phyloP scores from a whole-genome alignment of 2,797 vertebrate species.

The Macroramphosus scolopax region DNA sequence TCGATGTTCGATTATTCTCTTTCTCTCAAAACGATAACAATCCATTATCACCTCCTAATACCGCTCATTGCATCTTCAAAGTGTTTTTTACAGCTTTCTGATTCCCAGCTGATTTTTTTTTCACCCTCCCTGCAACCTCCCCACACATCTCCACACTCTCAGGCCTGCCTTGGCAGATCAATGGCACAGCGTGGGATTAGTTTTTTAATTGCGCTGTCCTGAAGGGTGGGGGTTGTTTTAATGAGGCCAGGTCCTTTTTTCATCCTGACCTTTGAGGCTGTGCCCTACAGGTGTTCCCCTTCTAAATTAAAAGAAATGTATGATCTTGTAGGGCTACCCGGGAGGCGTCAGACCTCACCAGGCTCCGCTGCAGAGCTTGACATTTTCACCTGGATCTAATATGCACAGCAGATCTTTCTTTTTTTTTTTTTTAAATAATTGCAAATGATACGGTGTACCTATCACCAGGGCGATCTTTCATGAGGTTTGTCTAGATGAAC shows the following conservation, averaged over 20 bases:
- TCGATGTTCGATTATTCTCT: slow-evolving; percentile 32
- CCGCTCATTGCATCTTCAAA: slow-evolving; percentile 12
- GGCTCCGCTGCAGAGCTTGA: slow-evolving; percentile 42
- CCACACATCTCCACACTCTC: slow-evolving; percentile 17
- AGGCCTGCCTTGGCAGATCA: slow-evolving; percentile 63
- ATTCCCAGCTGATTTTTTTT: slow-evolving; percentile 25
- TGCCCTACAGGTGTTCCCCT: slow-evolving; percentile 71
- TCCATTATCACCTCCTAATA: neutral
- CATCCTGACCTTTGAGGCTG: slow-evolving; percentile 72
- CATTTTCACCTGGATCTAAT: slow-evolving; percentile 64
- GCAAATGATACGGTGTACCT: too few relatives aligned
- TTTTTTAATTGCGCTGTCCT: slow-evolving; percentile 73
- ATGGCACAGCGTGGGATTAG: slow-evolving; percentile 57
- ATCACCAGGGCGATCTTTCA: too few relatives aligned
- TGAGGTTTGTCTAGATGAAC: too few relatives aligned
- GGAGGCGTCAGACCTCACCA: slow-evolving; percentile 41
- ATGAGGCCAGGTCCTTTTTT: slow-evolving; percentile 71
- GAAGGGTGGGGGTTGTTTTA: slow-evolving; percentile 66
- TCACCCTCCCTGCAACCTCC: slow-evolving; percentile 29
- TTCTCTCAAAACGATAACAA: slow-evolving; percentile 4
- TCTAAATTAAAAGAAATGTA: slow-evolving; percentile 68
- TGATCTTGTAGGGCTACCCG: slow-evolving; percentile 45
- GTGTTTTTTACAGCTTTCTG: slow-evolving; percentile 27
- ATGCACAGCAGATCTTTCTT: neutral
- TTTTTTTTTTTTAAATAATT: too few relatives aligned